Percentiles rank a stretch among this genome's conserved stretches.
These are phyloP conservation scores for Gymnogyps californianus DNA, from an alignment of 2,113 vertebrate species.

Conservation along the genomic window DNA sequence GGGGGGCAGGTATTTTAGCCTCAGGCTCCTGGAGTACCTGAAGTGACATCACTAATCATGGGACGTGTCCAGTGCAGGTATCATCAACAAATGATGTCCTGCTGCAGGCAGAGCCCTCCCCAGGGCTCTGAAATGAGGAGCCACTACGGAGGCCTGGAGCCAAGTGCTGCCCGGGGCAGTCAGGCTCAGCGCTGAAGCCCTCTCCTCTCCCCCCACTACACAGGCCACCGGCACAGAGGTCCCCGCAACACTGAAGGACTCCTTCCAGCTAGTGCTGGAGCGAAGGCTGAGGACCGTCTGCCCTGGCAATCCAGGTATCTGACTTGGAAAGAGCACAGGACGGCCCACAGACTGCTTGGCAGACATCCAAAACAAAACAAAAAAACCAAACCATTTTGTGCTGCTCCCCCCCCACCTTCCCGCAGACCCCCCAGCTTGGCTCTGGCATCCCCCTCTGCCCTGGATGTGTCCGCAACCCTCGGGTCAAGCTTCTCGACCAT, in stretches of 20 bases:
- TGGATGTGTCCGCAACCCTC: not conserved
- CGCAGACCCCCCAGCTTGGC: not conserved
- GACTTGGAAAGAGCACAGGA: not conserved
- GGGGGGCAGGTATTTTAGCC: not conserved
- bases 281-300: not conserved
- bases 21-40: not conserved
- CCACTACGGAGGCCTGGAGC: not conserved
- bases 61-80: not conserved
- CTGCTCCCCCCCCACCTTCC: not conserved
- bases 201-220: not conserved
- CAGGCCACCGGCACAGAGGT: not conserved
- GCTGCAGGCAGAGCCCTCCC: not conserved
- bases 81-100: not conserved
- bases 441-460: not conserved
- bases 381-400: not conserved
- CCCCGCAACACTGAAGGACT: rapidly evolving
- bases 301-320: not conserved
- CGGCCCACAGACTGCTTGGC: not conserved
- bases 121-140: not conserved
- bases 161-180: not conserved
- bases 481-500: not conserved
- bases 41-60: rapidly evolving
- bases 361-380: not conserved
- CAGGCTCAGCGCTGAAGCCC: not conserved
- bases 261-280: rapidly evolving